phyloP scores from a whole-genome alignment of 2,113 vertebrate species.

The Enhydra lutris region DNA sequence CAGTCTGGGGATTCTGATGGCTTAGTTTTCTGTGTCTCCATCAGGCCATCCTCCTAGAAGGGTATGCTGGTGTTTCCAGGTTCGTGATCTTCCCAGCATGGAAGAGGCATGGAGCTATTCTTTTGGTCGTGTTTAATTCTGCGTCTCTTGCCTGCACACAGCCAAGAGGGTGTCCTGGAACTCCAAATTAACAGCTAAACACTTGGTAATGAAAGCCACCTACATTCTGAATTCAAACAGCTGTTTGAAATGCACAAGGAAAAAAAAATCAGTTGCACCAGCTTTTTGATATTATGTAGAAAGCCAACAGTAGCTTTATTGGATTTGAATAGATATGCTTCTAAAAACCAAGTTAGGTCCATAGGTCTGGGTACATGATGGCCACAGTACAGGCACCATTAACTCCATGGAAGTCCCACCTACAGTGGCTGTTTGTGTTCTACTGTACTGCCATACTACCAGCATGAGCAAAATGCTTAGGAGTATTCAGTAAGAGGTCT shows the following conservation, averaged over 20 bases:
- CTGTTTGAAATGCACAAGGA: background rate
- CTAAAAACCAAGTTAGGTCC: background rate
- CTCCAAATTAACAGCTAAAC: background rate
- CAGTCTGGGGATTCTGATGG: background rate
- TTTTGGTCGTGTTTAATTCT: background rate
- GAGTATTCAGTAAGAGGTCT: background rate
- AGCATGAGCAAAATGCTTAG: background rate
- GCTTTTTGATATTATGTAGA: background rate
- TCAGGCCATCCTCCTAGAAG: background rate
- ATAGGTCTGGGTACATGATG: background rate
- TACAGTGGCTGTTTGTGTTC: background rate
- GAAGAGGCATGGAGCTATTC: background rate
- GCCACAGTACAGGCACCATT: too few relatives aligned
- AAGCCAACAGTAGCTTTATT: background rate
- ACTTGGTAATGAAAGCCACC: background rate
- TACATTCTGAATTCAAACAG: background rate
- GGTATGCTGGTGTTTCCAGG: background rate
- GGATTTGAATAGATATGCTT: background rate
- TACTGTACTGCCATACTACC: too few relatives aligned
- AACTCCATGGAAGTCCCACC: background rate
- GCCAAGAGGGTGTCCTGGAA: accelerated
- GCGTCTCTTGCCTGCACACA: background rate
- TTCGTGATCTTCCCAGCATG: background rate
- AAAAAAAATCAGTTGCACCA: background rate
- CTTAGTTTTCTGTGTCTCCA: background rate